Evolutionary conservation across 1,140 invertebrate species (phyloP).

Genomic region (Adelges cooleyi): DNA sequence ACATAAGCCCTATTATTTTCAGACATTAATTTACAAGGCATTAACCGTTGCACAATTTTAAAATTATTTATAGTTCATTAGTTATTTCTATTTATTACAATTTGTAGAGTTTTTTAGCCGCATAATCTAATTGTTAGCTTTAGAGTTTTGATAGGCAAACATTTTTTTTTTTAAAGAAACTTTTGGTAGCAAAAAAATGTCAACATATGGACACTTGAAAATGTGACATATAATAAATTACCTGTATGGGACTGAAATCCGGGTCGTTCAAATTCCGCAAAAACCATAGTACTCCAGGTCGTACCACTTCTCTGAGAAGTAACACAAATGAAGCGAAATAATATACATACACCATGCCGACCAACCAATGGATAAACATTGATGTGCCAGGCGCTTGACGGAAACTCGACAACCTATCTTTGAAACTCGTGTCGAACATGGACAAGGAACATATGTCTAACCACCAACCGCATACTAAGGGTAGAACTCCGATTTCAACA

Average conservation of each 20-base stretch:
- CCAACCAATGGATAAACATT: conserved; percentile 97
- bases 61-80: too few species aligned
- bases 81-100: too few species aligned
- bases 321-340: conserved; percentile 98
- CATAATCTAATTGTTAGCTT: too few species aligned
- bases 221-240: conserved; percentile 37
- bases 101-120: too few species aligned
- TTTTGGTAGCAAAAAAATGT: too few species aligned
- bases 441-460: conserved; percentile 93
- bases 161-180: too few species aligned
- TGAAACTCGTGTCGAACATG: conserved; percentile 84
- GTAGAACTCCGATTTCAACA: conserved; percentile 92
- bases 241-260: conserved; percentile 96
- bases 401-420: conserved; percentile 78
- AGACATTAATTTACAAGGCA: too few species aligned
- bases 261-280: conserved; percentile 95
- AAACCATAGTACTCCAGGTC: conserved; percentile 95
- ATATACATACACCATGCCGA: conserved; percentile 99
- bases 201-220: too few species aligned
- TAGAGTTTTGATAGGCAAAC: too few species aligned
- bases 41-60: too few species aligned
- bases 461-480: conserved; percentile 97
- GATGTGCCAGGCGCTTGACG: conserved; percentile 77
- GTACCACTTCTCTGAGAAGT: conserved; percentile 79
- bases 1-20: too few species aligned